These are phyloP conservation scores for Lasius fuliginosus DNA, from an alignment of 2,888 invertebrate species.

Conservation along the genomic window DNA sequence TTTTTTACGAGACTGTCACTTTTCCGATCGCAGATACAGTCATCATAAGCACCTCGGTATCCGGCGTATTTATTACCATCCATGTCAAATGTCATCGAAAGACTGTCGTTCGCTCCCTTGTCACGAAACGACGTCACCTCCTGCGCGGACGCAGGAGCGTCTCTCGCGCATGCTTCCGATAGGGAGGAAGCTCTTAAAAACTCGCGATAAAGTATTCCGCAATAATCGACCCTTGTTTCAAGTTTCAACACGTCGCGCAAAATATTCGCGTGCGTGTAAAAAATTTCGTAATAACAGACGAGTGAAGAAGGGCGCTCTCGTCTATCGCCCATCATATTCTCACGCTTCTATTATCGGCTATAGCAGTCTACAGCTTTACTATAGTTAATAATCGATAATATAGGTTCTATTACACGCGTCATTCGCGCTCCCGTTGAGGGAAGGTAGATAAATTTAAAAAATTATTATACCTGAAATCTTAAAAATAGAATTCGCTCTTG, in stretches of 20 bases:
- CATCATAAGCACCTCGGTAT: not conserved
- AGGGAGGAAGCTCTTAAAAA: not conserved
- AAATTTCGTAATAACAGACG: not conserved
- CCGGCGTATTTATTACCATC: not conserved
- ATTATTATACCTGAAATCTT: not conserved
- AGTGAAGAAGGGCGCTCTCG: not conserved
- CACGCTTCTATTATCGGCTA: not conserved
- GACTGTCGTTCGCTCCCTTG: not conserved
- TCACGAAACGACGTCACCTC: not conserved
- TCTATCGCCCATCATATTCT: not conserved
- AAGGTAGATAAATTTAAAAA: not conserved
- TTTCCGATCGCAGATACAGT: not conserved
- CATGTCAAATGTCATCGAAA: slow-evolving; percentile 14
- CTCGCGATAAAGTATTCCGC: not conserved
- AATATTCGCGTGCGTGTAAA: not conserved
- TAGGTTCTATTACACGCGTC: not conserved
- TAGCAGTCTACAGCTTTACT: not conserved
- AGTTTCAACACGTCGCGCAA: not conserved
- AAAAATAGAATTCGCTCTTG: not conserved
- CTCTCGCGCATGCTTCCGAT: not conserved
- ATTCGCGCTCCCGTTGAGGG: not conserved
- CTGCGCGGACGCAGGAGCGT: not conserved
- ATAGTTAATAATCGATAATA: not conserved
- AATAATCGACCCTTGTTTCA: not conserved
- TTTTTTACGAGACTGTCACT: not conserved